Conservation (phyloP, 2,113 vertebrate genomes). For the Oriolus oriolus region DNA sequence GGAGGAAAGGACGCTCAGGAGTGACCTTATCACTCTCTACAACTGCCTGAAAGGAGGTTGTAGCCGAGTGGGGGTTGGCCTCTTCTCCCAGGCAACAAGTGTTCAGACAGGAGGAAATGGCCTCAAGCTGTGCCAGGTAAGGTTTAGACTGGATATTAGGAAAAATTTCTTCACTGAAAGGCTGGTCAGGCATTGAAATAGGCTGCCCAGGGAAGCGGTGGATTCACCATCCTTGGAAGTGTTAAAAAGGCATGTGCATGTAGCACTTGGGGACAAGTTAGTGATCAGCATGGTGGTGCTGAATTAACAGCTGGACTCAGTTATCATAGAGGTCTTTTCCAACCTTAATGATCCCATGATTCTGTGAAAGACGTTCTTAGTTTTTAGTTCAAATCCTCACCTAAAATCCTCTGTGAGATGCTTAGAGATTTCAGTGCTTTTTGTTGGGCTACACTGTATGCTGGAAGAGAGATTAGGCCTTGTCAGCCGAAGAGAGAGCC, state of each 20-base stretch:
- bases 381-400: not conserved
- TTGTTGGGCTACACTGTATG: no score
- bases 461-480: no score
- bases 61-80: not conserved
- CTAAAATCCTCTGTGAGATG: not conserved
- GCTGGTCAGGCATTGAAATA: not conserved
- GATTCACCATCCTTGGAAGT: not conserved
- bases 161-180: not conserved
- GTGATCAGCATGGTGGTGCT: not conserved
- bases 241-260: not conserved
- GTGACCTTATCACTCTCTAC: not conserved
- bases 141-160: not conserved
- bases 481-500: no score
- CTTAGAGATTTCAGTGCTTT: not conserved
- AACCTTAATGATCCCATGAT: not conserved
- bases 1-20: not conserved
- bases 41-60: not conserved
- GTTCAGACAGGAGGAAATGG: not conserved
- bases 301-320: not conserved
- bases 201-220: not conserved
- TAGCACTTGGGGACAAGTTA: no score
- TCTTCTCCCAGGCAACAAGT: not conserved
- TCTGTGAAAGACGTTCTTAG: not conserved
- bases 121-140: not conserved
- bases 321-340: not conserved